Percentiles rank a stretch among this genome's conserved stretches.
Evolutionary conservation across 2,797 vertebrate species (phyloP).

Genomic region (Sparus aurata): DNA sequence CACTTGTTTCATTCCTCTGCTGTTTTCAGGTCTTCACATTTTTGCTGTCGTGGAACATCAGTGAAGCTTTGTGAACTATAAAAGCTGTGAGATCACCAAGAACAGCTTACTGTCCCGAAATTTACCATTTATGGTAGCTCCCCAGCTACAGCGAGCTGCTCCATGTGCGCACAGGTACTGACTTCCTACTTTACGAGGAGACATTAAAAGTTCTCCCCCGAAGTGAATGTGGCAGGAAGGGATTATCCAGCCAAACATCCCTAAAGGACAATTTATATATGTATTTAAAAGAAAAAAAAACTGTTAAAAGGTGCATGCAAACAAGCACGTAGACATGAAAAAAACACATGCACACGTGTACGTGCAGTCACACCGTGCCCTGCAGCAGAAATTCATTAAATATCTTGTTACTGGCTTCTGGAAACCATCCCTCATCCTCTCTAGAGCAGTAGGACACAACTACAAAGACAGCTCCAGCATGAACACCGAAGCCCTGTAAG

Average conservation of each 20-base stretch:
- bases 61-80: conserved; percentile 37
- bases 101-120: conserved; percentile 60
- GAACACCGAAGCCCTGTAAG: conserved; percentile 47
- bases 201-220: conserved; percentile 59
- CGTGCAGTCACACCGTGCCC: conserved; percentile 33
- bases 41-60: conserved; percentile 46
- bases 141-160: conserved; percentile 41
- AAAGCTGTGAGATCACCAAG: conserved; percentile 47
- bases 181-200: conserved; percentile 69
- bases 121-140: conserved; percentile 77
- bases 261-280: conserved; percentile 25
- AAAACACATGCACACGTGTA: conserved; percentile 30
- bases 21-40: conserved; percentile 4
- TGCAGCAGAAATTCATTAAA: conserved; percentile 67
- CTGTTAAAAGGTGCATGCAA: conserved; percentile 16
- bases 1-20: not conserved
- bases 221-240: conserved; percentile 55
- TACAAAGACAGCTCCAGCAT: conserved; percentile 69
- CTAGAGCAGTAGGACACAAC: conserved; percentile 65
- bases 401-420: conserved; percentile 67
- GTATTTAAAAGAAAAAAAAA: not conserved
- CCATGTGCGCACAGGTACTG: conserved; percentile 75
- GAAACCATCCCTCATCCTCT: conserved; percentile 56
- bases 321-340: conserved; percentile 24
- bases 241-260: conserved; percentile 59